A percentile compares a stretch with the other conserved stretches of the same genome.
These are phyloP conservation scores for Drosophila nannoptera DNA, from an alignment of 1,140 invertebrate genomes.

Conservation along the genomic window DNA sequence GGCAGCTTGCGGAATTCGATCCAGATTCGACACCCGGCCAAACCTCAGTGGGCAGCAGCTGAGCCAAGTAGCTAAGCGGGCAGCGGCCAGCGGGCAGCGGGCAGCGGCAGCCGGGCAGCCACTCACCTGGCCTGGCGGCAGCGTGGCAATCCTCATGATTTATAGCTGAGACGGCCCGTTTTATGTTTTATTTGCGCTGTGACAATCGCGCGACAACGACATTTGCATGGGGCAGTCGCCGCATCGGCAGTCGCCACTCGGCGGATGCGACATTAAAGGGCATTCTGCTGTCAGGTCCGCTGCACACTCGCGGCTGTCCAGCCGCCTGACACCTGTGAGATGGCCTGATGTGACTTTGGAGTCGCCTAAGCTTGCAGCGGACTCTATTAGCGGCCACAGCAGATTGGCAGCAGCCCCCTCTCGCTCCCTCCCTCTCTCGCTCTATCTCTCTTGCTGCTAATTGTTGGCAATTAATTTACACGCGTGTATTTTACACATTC, in stretches of 20 bases:
- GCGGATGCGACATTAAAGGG: slow-evolving; percentile 67
- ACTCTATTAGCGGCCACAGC: slow-evolving; percentile 46
- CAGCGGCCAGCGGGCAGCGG: neutral
- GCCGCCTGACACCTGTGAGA: slow-evolving; percentile 67
- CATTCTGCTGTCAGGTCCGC: slow-evolving; percentile 68
- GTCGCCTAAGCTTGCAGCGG: neutral
- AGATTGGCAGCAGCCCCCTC: slow-evolving; percentile 34
- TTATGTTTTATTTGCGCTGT: slow-evolving; percentile 72
- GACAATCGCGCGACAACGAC: slow-evolving; percentile 63
- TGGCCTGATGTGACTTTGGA: slow-evolving; percentile 27
- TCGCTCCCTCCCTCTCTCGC: slow-evolving; percentile 16
- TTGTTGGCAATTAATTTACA: slow-evolving; percentile 67
- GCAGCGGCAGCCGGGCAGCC: neutral
- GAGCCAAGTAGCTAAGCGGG: neutral
- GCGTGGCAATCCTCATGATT: slow-evolving; percentile 56
- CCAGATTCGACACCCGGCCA: slow-evolving; percentile 23
- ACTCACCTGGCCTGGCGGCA: neutral
- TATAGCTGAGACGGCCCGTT: slow-evolving; percentile 66
- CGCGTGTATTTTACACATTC: slow-evolving; percentile 72
- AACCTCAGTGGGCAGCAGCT: neutral
- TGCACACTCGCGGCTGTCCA: slow-evolving; percentile 54
- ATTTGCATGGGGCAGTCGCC: slow-evolving; percentile 58
- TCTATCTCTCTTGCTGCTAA: neutral
- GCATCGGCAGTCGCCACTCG: slow-evolving; percentile 12
- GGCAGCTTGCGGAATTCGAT: slow-evolving; percentile 28